Base-by-base conservation (phyloP, 2,113 vertebrate species). In the Catharus bicknelli region DNA sequence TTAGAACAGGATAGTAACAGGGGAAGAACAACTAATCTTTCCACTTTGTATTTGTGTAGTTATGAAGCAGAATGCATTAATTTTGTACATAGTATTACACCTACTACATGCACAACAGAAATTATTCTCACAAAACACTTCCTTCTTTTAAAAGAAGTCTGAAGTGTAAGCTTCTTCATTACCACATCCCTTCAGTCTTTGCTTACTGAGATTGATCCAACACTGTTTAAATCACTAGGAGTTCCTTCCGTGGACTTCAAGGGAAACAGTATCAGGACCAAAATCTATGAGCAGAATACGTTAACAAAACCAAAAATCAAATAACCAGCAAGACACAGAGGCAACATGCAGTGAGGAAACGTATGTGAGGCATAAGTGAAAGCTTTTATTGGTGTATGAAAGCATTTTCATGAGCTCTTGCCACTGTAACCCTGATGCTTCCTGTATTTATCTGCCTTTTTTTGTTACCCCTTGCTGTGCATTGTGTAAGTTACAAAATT, bases 301-400 rank as follows among this genome's bases (percentile, higher is more conserved):
- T 48, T 95, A 94, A 90, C 75, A 77, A 93, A 92, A 83, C 67
- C 82, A 93, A 94, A 94, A 94, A 96, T 96, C 94, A 95, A 96
- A 94, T 78, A 96, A 90, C 55, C 91, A 96, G 96, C 93, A 95
- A 91, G 95, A 94, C 43, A 87, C n/a, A 77, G 34, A 83, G 91
- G 75, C 93, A 93, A 95, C 89, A 93, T 34, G 89, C 95, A 74
- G 95, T 63, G 92, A 87, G 48, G 63, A 85, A 88, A 87, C 43
- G 19, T 62, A 92, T n/a, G 72, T 83, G 88, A 94, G 45, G 53
- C n/a, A 0, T 67, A 94, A 93, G 55, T 78, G 85, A 90, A 95
- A 90, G 93, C 89, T 90, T 94, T 93, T 93, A 90, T 32, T 66
- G 72, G 70, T 90, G 67, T 83, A 93, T 90, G 87, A 96, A 96